Base-by-base conservation (phyloP, 2,113 vertebrate species). In the Corydoras sp. region DNA sequence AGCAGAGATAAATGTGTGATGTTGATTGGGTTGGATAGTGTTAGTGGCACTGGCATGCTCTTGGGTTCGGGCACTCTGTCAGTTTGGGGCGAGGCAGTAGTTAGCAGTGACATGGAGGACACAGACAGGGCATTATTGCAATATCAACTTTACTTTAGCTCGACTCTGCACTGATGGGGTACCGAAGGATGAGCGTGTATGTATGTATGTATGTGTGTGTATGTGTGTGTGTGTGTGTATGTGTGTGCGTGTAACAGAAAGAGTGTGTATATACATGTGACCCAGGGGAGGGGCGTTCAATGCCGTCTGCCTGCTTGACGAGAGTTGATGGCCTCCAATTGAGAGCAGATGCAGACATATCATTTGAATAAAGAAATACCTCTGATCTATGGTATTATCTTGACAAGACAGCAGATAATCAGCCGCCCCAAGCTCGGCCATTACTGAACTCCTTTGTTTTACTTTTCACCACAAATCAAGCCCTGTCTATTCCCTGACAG, bases 21-120 rank as follows among this genome's bases (percentile, higher is more conserved):
- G 77, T 68, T 83, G 82, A 86, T 85, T 79, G 79, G 74, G 74
- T 81, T 60, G 71, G 82, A 84, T 82, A 81, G 79, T 74, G 83
- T 68, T 69, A 81, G 83, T 78, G 79, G 82, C 79, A 77, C 75
- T 82, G 80, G 64, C 15, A 71, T 62, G 63, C 72, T 65, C 77
- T 80, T 71, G 75, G 81, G 81, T 84, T 82, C 58, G 66, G 77
- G 81, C 79, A 55, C 76, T 79, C 82, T 80, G 81, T 87, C 81
- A 82, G 69, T 79, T 71, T 55, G 5, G 67, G 76, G 73, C 73
- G 66, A 79, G 74, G 80, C 79, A 68, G 80, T 74, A 79, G 81
- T 73, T 76, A 79, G 77, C 81, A 76, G 75, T 84, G 86, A 87
- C 85, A 79, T 80, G 77, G 83, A 83, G 78, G 83, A 79, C 78